phyloP scores from a whole-genome alignment of 2,113 vertebrate genomes.

The Anguilla rostrata region DNA sequence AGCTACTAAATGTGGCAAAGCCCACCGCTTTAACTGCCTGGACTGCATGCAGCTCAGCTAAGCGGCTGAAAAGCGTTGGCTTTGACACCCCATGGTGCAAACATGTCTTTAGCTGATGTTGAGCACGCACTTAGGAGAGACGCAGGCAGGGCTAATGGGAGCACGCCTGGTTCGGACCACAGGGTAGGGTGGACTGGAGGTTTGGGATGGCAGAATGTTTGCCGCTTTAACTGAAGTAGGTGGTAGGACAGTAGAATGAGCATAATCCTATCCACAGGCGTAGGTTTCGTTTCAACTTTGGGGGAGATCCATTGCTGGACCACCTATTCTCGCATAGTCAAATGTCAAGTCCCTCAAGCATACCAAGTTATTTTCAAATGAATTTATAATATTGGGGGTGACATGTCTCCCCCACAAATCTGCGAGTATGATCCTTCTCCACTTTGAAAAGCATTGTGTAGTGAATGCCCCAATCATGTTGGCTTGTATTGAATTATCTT shows the following conservation, averaged over 20 bases:
- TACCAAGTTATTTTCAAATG: too few species aligned
- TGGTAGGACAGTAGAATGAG: neutral
- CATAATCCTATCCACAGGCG: neutral
- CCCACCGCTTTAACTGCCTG: conserved; percentile 37
- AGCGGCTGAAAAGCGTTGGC: conserved; percentile 6
- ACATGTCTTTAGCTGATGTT: neutral
- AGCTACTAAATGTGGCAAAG: conserved; percentile 54
- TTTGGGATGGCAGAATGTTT: too few species aligned
- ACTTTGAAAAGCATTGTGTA: neutral
- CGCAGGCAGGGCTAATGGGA: neutral
- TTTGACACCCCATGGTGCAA: neutral
- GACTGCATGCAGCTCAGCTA: neutral
- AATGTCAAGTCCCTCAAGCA: too few species aligned
- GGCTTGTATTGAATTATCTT: neutral
- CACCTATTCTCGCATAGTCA: too few species aligned
- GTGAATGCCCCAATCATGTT: neutral
- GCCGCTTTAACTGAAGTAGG: neutral
- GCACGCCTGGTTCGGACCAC: neutral
- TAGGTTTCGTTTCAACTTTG: too few species aligned
- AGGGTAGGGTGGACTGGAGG: neutral
- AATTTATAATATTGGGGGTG: too few species aligned
- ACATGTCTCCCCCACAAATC: too few species aligned
- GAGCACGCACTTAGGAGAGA: neutral
- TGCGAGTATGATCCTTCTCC: too few species aligned
- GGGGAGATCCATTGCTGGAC: too few species aligned